These are phyloP conservation scores for Cyprinodon diabolis DNA, from an alignment of 2,797 vertebrate genomes.

Conservation along the genomic window DNA sequence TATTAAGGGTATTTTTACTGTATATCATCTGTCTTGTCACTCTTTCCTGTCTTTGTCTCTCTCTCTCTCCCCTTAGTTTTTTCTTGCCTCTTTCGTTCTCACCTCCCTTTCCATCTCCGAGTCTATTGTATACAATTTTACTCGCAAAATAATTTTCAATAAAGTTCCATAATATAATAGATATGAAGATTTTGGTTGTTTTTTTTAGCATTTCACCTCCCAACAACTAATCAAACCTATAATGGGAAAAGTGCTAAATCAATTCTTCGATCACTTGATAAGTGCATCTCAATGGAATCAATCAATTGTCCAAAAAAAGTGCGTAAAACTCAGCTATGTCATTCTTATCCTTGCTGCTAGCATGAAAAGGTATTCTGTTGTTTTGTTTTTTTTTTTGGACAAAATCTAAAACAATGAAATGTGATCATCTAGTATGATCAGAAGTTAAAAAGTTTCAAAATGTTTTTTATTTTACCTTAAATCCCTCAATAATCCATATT, in stretches of 20 bases:
- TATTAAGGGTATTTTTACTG: too few species aligned
- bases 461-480: neutral
- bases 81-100: too few species aligned
- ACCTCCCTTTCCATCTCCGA: too few species aligned
- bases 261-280: neutral
- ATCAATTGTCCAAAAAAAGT: neutral
- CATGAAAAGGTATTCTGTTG: neutral
- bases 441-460: slow-evolving; percentile 14
- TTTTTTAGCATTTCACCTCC: neutral
- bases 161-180: neutral
- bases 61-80: too few species aligned
- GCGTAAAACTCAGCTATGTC: neutral
- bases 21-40: too few species aligned
- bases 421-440: slow-evolving; percentile 48
- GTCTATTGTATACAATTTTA: too few species aligned
- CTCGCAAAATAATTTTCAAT: too few species aligned
- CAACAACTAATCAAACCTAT: neutral
- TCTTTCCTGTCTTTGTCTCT: too few species aligned
- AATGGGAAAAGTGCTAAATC: neutral
- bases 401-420: slow-evolving; percentile 15
- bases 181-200: neutral
- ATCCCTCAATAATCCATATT: neutral
- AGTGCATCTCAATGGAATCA: neutral
- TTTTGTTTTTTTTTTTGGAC: neutral
- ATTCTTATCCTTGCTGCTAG: neutral